Conservation (phyloP, 2,888 invertebrate species). For the Calliphora vomitoria region DNA sequence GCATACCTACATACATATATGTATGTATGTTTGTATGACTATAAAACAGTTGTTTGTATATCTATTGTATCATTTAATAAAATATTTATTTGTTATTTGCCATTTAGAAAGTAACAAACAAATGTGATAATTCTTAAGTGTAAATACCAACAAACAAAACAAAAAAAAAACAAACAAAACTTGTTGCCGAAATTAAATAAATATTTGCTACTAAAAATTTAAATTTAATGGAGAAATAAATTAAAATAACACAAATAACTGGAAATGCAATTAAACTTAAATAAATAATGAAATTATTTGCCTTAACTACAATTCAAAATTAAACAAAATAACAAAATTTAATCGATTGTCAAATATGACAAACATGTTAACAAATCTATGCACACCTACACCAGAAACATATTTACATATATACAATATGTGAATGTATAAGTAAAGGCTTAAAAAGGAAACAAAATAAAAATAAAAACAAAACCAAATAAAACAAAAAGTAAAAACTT, state of each 20-base stretch:
- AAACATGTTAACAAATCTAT: too few species aligned
- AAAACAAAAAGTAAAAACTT: not conserved
- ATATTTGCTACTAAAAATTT: not conserved
- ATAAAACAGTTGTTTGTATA: not conserved
- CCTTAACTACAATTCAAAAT: too few species aligned
- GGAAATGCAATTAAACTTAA: too few species aligned
- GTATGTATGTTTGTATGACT: not conserved
- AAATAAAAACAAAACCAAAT: not conserved
- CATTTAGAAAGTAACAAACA: slow-evolving; percentile 42
- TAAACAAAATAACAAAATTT: too few species aligned
- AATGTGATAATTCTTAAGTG: slow-evolving; percentile 17
- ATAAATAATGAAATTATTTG: too few species aligned
- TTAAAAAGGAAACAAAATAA: not conserved
- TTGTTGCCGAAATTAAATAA: slow-evolving; percentile 24
- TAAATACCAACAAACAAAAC: not conserved
- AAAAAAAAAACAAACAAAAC: not conserved
- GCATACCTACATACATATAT: slow-evolving; percentile 1
- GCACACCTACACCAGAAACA: not conserved
- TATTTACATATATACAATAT: not conserved
- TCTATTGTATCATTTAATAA: slow-evolving; percentile 27
- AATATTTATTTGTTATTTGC: slow-evolving; percentile 51
- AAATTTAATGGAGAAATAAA: too few species aligned
- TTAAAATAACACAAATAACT: too few species aligned
- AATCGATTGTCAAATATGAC: too few species aligned
- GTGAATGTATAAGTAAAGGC: not conserved